These are phyloP conservation scores for Pterostichus niger DNA, from an alignment of 2,888 invertebrate genomes.

Conservation along the genomic window DNA sequence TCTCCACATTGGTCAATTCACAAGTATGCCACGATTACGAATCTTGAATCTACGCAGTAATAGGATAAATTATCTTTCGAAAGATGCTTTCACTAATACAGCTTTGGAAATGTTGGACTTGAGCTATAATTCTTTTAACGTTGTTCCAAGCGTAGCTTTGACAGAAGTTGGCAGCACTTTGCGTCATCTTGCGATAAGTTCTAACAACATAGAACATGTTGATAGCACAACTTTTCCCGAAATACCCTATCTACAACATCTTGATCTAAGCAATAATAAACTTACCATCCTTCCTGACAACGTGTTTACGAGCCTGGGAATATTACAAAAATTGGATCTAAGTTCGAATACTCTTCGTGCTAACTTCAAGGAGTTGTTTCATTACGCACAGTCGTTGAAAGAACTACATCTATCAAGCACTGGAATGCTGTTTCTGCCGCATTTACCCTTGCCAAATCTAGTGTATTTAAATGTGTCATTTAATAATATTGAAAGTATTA, in stretches of 20 bases:
- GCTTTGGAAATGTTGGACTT: conserved; percentile 89
- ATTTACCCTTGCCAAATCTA: conserved; percentile 87
- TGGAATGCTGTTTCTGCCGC: conserved; percentile 87
- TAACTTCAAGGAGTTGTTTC: conserved; percentile 92
- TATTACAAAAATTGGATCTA: conserved; percentile 88
- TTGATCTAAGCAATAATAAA: conserved; percentile 89
- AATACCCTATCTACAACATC: conserved; percentile 87
- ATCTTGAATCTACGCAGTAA: conserved; percentile 87
- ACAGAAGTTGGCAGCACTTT: conserved; percentile 89
- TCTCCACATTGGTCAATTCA: conserved; percentile 89
- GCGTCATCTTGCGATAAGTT: conserved; percentile 87
- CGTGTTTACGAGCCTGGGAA: conserved; percentile 90
- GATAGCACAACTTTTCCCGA: conserved; percentile 93
- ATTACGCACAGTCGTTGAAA: conserved; percentile 90
- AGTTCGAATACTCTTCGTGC: conserved; percentile 90
- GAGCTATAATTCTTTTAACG: conserved; percentile 87
- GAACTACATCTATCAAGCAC: conserved; percentile 87
- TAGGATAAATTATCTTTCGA: conserved; percentile 85
- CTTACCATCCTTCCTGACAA: conserved; percentile 92
- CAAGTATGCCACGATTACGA: conserved; percentile 86
- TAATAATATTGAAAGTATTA: conserved; percentile 86
- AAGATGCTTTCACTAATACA: conserved; percentile 89
- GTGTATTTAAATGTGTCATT: conserved; percentile 89
- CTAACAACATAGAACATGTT: conserved; percentile 90
- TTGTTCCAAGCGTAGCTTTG: conserved; percentile 88